Conservation (phyloP, 53 echinoderm and acorn worm genomes). For the Apostichopus leukothele region DNA sequence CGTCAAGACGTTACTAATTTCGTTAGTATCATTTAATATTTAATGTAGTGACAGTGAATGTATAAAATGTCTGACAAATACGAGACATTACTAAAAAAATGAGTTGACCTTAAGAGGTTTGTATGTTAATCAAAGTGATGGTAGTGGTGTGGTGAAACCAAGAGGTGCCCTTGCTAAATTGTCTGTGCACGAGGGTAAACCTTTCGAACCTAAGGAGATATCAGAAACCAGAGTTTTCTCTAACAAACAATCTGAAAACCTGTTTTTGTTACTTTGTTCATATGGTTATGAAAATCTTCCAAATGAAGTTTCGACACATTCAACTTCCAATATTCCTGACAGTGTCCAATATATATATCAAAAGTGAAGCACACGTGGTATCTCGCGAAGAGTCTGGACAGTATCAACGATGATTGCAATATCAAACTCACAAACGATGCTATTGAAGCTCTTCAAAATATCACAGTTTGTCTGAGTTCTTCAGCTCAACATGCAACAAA, state of each 20-base stretch:
- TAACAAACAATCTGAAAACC: neutral
- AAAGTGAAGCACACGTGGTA: slow-evolving; percentile 21
- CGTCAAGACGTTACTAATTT: too few relatives aligned
- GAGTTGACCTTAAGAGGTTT: neutral
- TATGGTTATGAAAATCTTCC: neutral
- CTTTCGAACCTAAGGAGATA: neutral
- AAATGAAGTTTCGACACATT: too few relatives aligned
- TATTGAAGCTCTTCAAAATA: neutral
- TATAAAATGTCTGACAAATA: neutral
- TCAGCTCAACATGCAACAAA: too few relatives aligned
- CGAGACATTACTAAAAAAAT: neutral
- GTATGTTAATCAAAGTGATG: neutral
- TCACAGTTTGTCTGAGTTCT: neutral
- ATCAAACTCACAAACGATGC: neutral
- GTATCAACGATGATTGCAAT: neutral
- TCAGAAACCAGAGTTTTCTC: neutral
- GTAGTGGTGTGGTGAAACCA: neutral
- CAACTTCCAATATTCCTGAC: too few relatives aligned
- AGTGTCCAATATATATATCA: neutral
- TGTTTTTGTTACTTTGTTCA: neutral
- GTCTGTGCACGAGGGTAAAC: neutral
- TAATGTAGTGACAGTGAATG: too few relatives aligned
- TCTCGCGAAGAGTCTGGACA: neutral
- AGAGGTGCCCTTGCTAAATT: neutral
- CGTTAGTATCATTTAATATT: too few relatives aligned